Base-by-base conservation (phyloP, 2,113 vertebrate species). In the Oryzias javanicus region DNA sequence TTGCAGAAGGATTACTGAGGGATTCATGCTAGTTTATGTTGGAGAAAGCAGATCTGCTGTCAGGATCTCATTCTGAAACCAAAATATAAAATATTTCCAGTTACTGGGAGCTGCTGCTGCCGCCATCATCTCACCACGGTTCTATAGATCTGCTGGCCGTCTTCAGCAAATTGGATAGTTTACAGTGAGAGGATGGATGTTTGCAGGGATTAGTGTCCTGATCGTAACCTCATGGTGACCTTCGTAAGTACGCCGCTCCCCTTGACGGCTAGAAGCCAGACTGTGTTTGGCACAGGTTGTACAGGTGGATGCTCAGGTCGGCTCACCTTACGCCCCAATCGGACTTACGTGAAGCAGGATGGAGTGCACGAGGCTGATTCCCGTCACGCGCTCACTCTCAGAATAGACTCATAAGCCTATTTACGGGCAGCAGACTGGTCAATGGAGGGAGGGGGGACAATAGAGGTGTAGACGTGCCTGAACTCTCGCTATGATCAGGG, bases 321-420 rank as follows among this genome's bases (percentile, higher is more conserved):
- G 41, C n/a, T 82, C 66, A 72, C 64, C 74, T 77, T 74, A 49
- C 55, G 57, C 64, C 76, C 49, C 61, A n/a, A 35, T 67, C 52
- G 18, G 47, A 41, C 65, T 71, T 61, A 55, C 24, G 47, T 27
- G 35, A 59, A 27, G 52, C 18, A 18, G 45, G 49, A 52, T 48
- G 24, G 60, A 52, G 27, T 40, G 60, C 10, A 40, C 50, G 40
- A 59, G 63, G 65, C 47, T 47, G 59, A 73, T 68, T 74, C 64
- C 61, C 57, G 41, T 71, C 61, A 79, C 67, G 76, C 25, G 42
- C 61, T 56, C 41, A 6, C 17, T 49, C 67, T 76, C 61, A 84
- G 84, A 91, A 86, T 90, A 90, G 86, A 71, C 45, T 53, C 16
- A 15, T 91, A 89, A 91, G 86, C 85, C 81, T 78, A 76, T 75